phyloP scores from a whole-genome alignment of 64 coral and sea anemone genomes.

The Orbicella faveolata region DNA sequence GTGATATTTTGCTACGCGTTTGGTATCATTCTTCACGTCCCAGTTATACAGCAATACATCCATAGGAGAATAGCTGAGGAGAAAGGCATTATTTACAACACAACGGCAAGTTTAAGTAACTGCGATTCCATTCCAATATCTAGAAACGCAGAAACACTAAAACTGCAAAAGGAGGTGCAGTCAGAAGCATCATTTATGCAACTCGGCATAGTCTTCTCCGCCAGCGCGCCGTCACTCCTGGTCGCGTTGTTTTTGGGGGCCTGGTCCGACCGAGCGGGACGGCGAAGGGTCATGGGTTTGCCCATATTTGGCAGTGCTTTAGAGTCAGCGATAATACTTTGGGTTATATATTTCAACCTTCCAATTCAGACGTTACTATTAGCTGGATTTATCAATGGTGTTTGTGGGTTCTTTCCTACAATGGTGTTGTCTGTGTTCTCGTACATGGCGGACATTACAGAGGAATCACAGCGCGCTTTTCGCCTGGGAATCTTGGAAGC shows the following conservation, averaged over 20 bases:
- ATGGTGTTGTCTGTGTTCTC: conserved; percentile 92
- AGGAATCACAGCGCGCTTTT: conserved; percentile 91
- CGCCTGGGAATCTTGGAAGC: conserved; percentile 90
- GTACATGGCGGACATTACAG: conserved; percentile 93
- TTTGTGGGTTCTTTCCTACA: conserved; percentile 93
- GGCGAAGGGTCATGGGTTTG: conserved; percentile 81
- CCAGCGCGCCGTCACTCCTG: conserved; percentile 83
- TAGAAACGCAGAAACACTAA: conserved; percentile 39
- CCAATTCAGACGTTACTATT: conserved; percentile 75
- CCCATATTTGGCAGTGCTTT: conserved; percentile 93
- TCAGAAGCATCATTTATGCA: conserved; percentile 89
- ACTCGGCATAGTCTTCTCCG: conserved; percentile 77
- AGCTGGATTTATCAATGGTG: conserved; percentile 83
- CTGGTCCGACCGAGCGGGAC: conserved; percentile 90
- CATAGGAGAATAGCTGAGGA: conserved; percentile 62
- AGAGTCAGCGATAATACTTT: conserved; percentile 79
- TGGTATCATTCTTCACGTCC: conserved; percentile 92
- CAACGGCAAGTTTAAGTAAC: conserved; percentile 71
- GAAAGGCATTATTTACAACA: conserved; percentile 83
- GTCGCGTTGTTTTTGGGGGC: conserved; percentile 90
- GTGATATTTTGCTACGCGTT: conserved; percentile 97
- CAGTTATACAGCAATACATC: conserved; percentile 93
- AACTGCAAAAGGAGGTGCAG: conserved; percentile 83
- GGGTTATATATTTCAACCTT: conserved; percentile 78
- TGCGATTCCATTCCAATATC: conserved; percentile 53